These are phyloP conservation scores for Hanleya hanleyi DNA, from an alignment of 2,888 invertebrate genomes.

Conservation along the genomic window DNA sequence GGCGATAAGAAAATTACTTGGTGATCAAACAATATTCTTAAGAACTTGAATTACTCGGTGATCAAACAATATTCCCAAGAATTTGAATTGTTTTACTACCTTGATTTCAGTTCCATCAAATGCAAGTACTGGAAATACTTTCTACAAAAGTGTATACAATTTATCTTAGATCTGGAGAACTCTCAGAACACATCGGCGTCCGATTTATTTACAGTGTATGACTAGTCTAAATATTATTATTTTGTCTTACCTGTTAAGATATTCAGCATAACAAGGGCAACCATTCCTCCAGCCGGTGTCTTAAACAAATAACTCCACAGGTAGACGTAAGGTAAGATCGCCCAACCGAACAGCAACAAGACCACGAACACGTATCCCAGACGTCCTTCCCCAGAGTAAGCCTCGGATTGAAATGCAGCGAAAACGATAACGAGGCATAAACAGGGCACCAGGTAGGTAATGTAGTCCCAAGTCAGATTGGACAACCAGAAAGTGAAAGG, in stretches of 20 bases:
- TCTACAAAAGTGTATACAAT: no score
- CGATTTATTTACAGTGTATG: no score
- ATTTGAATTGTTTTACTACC: no score
- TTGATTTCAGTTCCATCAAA: no score
- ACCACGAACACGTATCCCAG: slow-evolving; percentile 76
- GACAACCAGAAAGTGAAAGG: slow-evolving; percentile 80
- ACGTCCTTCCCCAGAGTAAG: slow-evolving; percentile 76
- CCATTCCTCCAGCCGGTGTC: slow-evolving; percentile 84
- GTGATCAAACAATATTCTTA: no score
- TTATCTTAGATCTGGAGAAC: no score
- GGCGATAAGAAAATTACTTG: no score
- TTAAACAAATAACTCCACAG: slow-evolving; percentile 81
- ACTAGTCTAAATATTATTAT: no score
- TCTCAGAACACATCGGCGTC: no score
- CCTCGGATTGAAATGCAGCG: slow-evolving; percentile 80
- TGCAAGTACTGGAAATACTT: no score
- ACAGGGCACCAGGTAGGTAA: slow-evolving; percentile 79
- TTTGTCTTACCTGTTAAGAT: slow-evolving; percentile 82
- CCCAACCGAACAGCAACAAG: slow-evolving; percentile 82
- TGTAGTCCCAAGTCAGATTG: slow-evolving; percentile 81
- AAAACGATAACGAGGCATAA: slow-evolving; percentile 79
- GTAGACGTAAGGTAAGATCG: slow-evolving; percentile 84
- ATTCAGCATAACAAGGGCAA: slow-evolving; percentile 82
- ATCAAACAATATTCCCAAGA: no score
- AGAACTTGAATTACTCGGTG: no score